Conservation (phyloP, 2,888 invertebrate species). For the Dorcus parallelipipedus region DNA sequence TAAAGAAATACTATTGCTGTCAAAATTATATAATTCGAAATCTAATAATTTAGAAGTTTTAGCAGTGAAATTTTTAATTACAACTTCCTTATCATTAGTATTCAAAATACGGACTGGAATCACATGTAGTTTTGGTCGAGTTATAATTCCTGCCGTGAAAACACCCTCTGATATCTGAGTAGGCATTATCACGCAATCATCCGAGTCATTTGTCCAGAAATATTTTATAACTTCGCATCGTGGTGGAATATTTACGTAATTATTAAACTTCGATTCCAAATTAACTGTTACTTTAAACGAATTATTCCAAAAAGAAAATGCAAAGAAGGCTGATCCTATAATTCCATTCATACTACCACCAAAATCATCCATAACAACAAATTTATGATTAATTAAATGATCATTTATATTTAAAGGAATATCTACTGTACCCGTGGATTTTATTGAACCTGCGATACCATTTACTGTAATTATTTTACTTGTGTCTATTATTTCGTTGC, state of each 20-base stretch:
- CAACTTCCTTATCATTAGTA: no score
- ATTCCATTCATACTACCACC: conserved; percentile 8
- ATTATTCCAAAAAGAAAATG: background rate
- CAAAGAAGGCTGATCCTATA: conserved; percentile 5
- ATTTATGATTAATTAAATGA: background rate
- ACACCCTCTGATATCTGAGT: background rate
- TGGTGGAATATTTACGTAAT: conserved; percentile 3
- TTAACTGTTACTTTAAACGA: conserved; percentile 2
- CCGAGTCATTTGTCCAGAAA: background rate
- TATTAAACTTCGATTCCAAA: conserved; percentile 2
- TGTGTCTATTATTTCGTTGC: background rate
- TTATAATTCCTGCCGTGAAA: no score
- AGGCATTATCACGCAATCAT: background rate
- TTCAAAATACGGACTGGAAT: no score
- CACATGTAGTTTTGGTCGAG: no score
- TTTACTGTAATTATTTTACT: background rate
- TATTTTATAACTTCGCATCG: background rate
- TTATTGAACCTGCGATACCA: conserved; percentile 2
- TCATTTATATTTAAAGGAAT: background rate
- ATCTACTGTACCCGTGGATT: conserved; percentile 1
- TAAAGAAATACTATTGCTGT: no score
- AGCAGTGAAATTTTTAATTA: no score
- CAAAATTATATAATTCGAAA: no score
- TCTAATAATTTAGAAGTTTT: no score
- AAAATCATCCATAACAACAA: background rate